Evolutionary conservation across 2,888 invertebrate genomes (phyloP).

Genomic region (Pristionchus entomophagus): DNA sequence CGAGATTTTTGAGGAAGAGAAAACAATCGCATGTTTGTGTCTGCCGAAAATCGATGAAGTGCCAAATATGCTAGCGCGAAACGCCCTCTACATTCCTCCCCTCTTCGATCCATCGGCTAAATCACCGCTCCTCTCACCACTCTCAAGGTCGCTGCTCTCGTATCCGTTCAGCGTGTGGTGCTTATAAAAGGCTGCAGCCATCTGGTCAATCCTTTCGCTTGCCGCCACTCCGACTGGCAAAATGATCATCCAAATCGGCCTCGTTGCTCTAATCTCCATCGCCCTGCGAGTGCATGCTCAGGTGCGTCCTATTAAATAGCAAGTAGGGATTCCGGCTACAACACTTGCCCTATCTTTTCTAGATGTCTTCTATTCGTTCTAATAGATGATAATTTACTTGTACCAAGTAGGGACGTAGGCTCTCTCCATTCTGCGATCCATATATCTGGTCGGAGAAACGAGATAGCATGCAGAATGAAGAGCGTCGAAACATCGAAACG

Average conservation of each 20-base stretch:
- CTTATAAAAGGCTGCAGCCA: slow-evolving; percentile 25
- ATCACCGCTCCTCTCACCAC: slow-evolving; percentile 24
- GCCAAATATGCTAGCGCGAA: not conserved
- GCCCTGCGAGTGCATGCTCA: too few species aligned
- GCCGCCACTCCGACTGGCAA: not conserved
- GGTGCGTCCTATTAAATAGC: too few species aligned
- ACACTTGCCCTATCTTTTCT: too few species aligned
- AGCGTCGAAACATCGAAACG: too few species aligned
- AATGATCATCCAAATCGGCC: not conserved
- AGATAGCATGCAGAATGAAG: too few species aligned
- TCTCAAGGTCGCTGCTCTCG: slow-evolving; percentile 14
- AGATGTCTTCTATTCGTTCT: too few species aligned
- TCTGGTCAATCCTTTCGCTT: not conserved
- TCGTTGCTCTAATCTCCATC: too few species aligned
- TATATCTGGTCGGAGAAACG: too few species aligned
- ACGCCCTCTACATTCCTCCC: not conserved
- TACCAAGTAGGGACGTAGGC: too few species aligned
- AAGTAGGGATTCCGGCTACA: not conserved
- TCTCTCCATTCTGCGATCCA: too few species aligned
- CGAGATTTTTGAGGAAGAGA: not conserved
- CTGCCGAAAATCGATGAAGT: not conserved
- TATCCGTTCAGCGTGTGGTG: not conserved
- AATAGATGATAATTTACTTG: too few species aligned
- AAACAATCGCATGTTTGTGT: not conserved
- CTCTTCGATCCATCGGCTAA: slow-evolving; percentile 26